Evolutionary conservation across 2,888 invertebrate genomes (phyloP), one percentile per base, ranked within the genome.

Genomic region (Graphium colonna): DNA sequence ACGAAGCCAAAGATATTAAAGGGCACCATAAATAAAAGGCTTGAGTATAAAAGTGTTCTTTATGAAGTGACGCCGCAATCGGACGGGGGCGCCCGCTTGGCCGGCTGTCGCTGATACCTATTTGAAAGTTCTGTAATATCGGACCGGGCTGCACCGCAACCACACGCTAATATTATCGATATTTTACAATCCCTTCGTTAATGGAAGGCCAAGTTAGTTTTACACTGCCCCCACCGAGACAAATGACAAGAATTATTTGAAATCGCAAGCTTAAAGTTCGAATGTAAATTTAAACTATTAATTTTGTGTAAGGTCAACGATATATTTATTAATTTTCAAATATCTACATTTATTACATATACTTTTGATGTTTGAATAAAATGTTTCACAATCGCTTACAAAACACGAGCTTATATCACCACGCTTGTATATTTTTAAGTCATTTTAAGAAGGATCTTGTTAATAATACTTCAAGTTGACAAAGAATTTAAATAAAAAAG

Each of bases 31-130:
- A 85, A 86, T 86, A 85, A 86, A 85, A 83, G 82, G 82, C 79
- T 82, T 77, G 79, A 79, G 82, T 82, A 83, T 82, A 84, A 86
- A 86, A 87, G 86, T 85, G 79, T 82, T 82, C 85, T 87, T 86
- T 88, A 89, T 86, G 88, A 86, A 87, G 86, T 85, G 86, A 82
- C 79, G 78, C 82, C 82, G 68, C 79, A 75, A 73, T 64, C 70
- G 65, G 73, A 67, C 62, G 64, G 64, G 68, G 60, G 61, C 67
- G 66, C 68, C 69, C 65, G 56, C 60, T 66, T 45, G 67, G 69
- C 77, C 77, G 76, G 69, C 77, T 76, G 79, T 61, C 79, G 76
- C 69, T 86, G 82, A 82, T 86, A 85, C 83, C 82, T 82, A 86
- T 84, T 86, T 83, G 80, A 82, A 81, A 83, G 79, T 84, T 80